These are phyloP conservation scores for Limnephilus marmoratus DNA, from an alignment of 2,888 invertebrate species.

Conservation along the genomic window DNA sequence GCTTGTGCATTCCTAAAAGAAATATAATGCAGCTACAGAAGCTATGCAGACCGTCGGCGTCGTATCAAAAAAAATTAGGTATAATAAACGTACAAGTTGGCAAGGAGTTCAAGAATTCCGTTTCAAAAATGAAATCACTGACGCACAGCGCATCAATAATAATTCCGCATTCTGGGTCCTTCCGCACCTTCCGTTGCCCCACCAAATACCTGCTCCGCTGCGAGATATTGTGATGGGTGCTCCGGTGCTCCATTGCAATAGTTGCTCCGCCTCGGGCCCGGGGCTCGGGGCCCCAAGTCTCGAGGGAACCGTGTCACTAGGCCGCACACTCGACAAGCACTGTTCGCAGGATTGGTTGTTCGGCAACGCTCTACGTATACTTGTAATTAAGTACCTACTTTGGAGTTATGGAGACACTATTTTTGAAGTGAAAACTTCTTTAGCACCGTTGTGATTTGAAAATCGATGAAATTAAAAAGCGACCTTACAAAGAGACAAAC, in stretches of 20 bases:
- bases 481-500: too few species aligned
- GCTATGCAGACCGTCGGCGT: too few species aligned
- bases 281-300: not conserved
- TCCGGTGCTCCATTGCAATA: not conserved
- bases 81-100: not conserved
- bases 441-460: too few species aligned
- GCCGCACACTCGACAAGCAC: not conserved
- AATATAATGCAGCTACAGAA: too few species aligned
- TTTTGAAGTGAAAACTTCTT: too few species aligned
- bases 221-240: not conserved
- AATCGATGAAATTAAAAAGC: too few species aligned
- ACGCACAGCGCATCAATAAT: not conserved
- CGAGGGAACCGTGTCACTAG: slow-evolving; percentile 23
- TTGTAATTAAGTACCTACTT: not conserved
- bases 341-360: not conserved
- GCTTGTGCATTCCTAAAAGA: too few species aligned
- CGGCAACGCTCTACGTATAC: not conserved
- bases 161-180: not conserved
- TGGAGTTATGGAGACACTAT: not conserved
- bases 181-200: not conserved
- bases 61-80: too few species aligned
- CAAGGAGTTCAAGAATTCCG: not conserved
- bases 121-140: not conserved
- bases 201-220: not conserved
- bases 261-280: not conserved